Evolutionary conservation across 2,888 invertebrate species (phyloP).

Genomic region (Drosophila paranaensis): DNA sequence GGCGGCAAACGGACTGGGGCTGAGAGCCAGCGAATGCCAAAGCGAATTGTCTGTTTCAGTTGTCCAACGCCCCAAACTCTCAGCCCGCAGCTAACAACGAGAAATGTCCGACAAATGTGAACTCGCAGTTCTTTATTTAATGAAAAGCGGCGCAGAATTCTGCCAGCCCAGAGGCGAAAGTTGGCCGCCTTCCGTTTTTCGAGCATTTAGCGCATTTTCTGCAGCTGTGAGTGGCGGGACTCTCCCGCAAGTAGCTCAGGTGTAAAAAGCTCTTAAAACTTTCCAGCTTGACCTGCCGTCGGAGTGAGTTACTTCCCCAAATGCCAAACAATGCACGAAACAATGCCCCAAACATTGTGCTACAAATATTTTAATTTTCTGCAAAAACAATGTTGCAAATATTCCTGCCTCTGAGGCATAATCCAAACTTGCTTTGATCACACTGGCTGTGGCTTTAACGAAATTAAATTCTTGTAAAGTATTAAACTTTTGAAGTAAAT

Average conservation of each 20-base stretch:
- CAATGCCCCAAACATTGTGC: slow-evolving; percentile 23
- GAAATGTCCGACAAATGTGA: slow-evolving; percentile 37
- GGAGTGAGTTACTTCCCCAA: slow-evolving; percentile 32
- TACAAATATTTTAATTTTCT: slow-evolving; percentile 12
- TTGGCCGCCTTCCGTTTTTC: slow-evolving; percentile 23
- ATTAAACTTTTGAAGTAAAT: too few species aligned
- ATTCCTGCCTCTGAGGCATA: not conserved
- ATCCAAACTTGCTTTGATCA: slow-evolving; percentile 8
- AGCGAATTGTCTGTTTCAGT: slow-evolving; percentile 28
- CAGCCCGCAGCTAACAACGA: not conserved
- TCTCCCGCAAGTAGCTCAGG: slow-evolving; percentile 56
- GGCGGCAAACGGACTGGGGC: slow-evolving; percentile 5
- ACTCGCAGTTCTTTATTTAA: slow-evolving; percentile 61
- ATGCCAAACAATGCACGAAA: slow-evolving; percentile 34
- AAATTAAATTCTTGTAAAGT: not conserved
- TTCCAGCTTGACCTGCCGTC: slow-evolving; percentile 61
- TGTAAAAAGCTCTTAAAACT: slow-evolving; percentile 68
- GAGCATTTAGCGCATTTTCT: slow-evolving; percentile 52
- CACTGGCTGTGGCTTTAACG: not conserved
- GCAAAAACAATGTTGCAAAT: slow-evolving; percentile 17
- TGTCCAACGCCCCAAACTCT: not conserved
- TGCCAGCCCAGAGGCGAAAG: slow-evolving; percentile 30
- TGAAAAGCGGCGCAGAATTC: slow-evolving; percentile 47
- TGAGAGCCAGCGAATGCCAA: slow-evolving; percentile 5
- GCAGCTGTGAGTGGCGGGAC: slow-evolving; percentile 2